Evolutionary conservation across 2,113 vertebrate species (phyloP), one percentile per base, ranked within the genome.

Genomic region (Elanoides forficatus): DNA sequence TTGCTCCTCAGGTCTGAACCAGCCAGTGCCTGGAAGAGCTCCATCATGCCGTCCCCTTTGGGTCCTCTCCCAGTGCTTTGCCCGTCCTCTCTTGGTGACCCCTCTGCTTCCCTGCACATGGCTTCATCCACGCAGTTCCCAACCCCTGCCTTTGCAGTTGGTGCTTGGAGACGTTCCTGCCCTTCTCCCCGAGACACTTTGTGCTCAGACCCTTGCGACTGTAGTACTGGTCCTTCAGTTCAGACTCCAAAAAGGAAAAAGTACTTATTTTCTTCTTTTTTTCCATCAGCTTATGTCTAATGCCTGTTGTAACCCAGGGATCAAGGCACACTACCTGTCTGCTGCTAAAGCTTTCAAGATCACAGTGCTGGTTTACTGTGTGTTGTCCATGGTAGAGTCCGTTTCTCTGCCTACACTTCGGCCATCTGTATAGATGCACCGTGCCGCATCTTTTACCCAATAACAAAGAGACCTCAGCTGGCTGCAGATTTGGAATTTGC

Each of bases 11-110:
- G 34, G 16, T 52, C 62, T 63, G 58, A 55, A 38, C 16, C 26
- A 90, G 42, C 9, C 26, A 63, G 52, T 9, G 8, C 15, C 18
- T 65, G 66, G 40, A 92, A 56, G 8, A 86, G 27, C 15, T 80
- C 17, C 3, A 0, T 3, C 2, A 1, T 38, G 18, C 11, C 6
- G 1, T 45, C 17, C 6, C 7, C 8, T 65, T n/a, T 38, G 27
- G 6, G 9, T 67, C 20, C 4, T 73, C 58, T 66, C 11, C n/a
- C 47, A 63, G 7, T 7, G 29, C 26, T 80, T 72, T 17, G 16
- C 25, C 18, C 19, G 6, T n/a, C 12, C 6, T 63, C 20, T 71
- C 56, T 32, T 5, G 6, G 20, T 47, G 48, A 56, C 13, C 10
- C 12, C 11, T 52, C 52, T 60, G 26, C 20, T 50, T 68, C 48